A percentile compares a stretch with the other conserved stretches of the same genome.
Conservation (phyloP, 2,797 vertebrate genomes). For the Heteromormyrus szaboi region DNA sequence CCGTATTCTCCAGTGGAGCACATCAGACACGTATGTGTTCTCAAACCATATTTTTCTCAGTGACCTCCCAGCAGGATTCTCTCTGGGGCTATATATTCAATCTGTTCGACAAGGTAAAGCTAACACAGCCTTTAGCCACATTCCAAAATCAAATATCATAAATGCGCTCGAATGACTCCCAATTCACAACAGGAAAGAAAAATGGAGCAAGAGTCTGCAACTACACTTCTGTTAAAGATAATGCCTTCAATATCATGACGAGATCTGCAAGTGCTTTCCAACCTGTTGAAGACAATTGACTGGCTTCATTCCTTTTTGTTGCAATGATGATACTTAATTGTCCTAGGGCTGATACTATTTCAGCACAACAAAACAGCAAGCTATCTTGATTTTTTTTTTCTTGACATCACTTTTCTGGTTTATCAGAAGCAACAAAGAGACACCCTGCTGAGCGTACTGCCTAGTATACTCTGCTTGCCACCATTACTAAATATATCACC, state of each 20-base stretch:
- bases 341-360: conserved; percentile 15
- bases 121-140: conserved; percentile 3
- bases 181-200: neutral
- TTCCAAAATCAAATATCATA: conserved; percentile 9
- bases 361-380: neutral
- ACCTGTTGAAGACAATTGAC: neutral
- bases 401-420: neutral
- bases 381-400: neutral
- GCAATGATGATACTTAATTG: neutral
- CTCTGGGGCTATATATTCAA: neutral
- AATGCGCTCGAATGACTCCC: conserved; percentile 7
- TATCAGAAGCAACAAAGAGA: neutral
- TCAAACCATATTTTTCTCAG: neutral
- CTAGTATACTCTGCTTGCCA: conserved; percentile 10
- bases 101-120: neutral
- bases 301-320: conserved; percentile 1
- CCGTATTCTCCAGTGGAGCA: neutral
- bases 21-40: neutral
- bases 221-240: neutral
- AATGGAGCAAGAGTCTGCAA: neutral
- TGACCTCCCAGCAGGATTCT: neutral
- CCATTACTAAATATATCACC: conserved; percentile 16
- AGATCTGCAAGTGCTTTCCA: conserved; percentile 2
- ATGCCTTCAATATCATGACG: neutral
- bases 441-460: neutral